Evolutionary conservation across 2,113 vertebrate genomes (phyloP).

Genomic region (Eidolon helvum): DNA sequence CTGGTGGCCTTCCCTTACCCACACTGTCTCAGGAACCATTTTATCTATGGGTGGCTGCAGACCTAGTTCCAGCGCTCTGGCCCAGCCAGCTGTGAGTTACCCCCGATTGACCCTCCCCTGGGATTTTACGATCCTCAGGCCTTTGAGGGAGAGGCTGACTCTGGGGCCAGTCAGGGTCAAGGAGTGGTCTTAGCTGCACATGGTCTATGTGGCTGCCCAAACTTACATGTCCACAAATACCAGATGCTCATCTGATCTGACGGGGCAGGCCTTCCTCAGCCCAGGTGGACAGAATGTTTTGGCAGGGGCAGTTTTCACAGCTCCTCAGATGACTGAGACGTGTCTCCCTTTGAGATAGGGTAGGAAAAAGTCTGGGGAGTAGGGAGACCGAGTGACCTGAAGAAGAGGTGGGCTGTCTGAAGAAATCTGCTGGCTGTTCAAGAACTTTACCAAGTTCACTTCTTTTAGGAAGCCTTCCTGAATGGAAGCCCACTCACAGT

Average conservation of each 20-base stretch:
- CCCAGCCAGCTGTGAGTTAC: not conserved
- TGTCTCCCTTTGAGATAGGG: not conserved
- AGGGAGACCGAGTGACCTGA: not conserved
- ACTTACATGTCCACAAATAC: not conserved
- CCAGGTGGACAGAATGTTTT: not conserved
- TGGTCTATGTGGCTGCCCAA: not conserved
- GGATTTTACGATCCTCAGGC: not conserved
- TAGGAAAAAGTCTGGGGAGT: not conserved
- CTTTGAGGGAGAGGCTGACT: not conserved
- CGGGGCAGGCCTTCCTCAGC: not conserved
- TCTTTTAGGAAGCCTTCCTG: not conserved
- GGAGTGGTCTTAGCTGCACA: not conserved
- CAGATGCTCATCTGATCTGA: not conserved
- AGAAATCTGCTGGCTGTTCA: not conserved
- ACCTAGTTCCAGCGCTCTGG: not conserved
- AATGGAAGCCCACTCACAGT: not conserved
- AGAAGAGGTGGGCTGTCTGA: not conserved
- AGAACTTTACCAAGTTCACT: not conserved
- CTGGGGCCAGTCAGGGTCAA: not conserved
- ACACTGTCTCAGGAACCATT: not conserved
- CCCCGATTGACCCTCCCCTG: not conserved
- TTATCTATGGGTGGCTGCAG: not conserved
- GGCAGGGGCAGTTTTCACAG: not conserved
- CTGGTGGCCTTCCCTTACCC: not conserved
- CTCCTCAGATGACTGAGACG: rapidly evolving